Evolutionary conservation across 2,113 vertebrate genomes (phyloP), one percentile per base, ranked within the genome.

Genomic region (Onychorhynchus coronatus): DNA sequence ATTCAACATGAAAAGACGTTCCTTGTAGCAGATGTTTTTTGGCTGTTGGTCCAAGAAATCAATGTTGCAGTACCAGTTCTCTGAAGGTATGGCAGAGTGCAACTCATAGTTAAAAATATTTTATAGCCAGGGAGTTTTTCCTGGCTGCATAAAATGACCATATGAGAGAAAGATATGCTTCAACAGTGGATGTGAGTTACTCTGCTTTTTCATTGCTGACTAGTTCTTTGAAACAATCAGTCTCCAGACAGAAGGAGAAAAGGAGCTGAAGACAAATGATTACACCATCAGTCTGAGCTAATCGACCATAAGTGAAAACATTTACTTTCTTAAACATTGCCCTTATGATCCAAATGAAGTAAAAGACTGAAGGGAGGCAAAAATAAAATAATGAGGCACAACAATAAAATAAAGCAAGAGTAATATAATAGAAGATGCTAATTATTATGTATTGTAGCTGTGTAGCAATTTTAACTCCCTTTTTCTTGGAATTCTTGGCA

Each of bases 131-230:
- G 58, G 42, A 30, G 50, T 76, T 91, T 85, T 61, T 91, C 59
- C 85, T 82, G 85, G 50, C 58, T 86, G n/a, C 80, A 77, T 71
- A 80, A 95, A 95, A 93, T 82, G 63, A 87, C 31, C 61, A 78
- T 82, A 76, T 93, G 91, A 90, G 71, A 65, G 53, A 82, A 89
- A 93, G 37, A 44, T 85, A 27, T 41, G 41, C 65, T 95, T 89
- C 85, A 79, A 8, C 37, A 79, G 77, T 53, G 39, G 78, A 12
- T 53, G 6, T 56, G 63, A 95, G 42, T 65, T 72, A 55, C 23
- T 94, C 91, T 89, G n/a, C 59, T 83, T 87, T 81, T 94, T 82
- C 88, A 65, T 37, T 89, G 42, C 18, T 85, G 67, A 94, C 53
- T 50, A 35, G 23, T 71, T 94, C 53, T 89, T 96, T 92, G 63